Evolutionary conservation across 30 jellyfish, hydroid and myxozoan genomes (phyloP), one percentile per base, ranked within the genome.

Genomic region (Pelagia noctiluca): DNA sequence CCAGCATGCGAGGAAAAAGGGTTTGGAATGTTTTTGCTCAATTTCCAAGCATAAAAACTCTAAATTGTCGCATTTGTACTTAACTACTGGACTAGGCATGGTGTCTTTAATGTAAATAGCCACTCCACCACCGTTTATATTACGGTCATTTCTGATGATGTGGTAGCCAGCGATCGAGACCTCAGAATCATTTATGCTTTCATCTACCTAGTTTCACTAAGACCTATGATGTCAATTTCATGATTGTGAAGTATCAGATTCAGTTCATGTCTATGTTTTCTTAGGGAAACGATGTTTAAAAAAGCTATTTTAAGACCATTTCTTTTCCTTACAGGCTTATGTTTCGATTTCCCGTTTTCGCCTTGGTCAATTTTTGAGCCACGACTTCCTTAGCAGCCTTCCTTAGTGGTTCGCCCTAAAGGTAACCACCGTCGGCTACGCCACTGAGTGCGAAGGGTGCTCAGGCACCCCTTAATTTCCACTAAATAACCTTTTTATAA

Each of bases 101-200:
- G 68, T 50, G 36, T 60, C 89, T 52, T 78, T 60, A 33, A 78
- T 50, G 69, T 57, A 78, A 53, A 78, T 61, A 54, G 82, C 80
- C 12, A 78, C 83, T 25, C 89, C 80, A 21, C 82, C 79, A 50
- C 80, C 69, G 46, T 0, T 57, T 0, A 4, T 75, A 36, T 78
- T 19, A 32, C 82, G 82, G 1, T 78, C 89, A 38, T 78, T 78
- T 34, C 82, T 66, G 61, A 5, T 16, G 0, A 78, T 63, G 4
- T 63, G 57, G 61, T 75, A 73, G 47, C 75, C 74, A 42, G 57
- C 12, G 8, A 42, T 8, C 8, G 12, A 5, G 16, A 42, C 57
- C 57, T 42, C 57, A 42, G 57, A 42, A 42, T 42, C 57, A 8
- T 16, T 42, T 5, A 42, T 42, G 16, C 16, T 42, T 5, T 42